These are phyloP conservation scores for Microcebus murinus DNA, from an alignment of 2,113 vertebrate species.

Conservation along the genomic window DNA sequence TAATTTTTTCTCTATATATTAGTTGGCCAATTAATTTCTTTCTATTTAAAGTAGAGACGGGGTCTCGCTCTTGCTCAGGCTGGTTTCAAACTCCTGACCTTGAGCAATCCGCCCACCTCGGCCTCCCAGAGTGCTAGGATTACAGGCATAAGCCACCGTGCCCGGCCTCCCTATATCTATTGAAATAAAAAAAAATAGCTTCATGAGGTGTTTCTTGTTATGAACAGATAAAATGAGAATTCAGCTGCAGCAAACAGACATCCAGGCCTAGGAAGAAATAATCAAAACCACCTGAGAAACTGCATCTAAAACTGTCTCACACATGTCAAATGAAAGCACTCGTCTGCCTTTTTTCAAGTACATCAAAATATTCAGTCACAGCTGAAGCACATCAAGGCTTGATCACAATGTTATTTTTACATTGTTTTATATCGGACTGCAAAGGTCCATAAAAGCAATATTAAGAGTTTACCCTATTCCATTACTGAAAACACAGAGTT, in stretches of 20 bases:
- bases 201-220: slow-evolving; percentile 90
- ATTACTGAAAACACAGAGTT: slow-evolving; percentile 68
- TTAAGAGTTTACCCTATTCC: slow-evolving; percentile 76
- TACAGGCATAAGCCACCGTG: no score
- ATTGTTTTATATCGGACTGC: slow-evolving; percentile 56
- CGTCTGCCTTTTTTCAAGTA: slow-evolving; percentile 84
- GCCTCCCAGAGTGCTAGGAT: no score
- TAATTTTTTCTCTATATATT: no score
- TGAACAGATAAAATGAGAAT: slow-evolving; percentile 92
- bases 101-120: no score
- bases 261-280: slow-evolving; percentile 89
- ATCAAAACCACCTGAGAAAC: slow-evolving; percentile 93
- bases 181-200: not conserved
- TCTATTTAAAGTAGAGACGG: no score
- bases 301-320: slow-evolving; percentile 86
- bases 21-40: no score
- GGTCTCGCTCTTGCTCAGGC: no score
- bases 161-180: no score
- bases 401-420: slow-evolving; percentile 77
- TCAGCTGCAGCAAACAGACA: slow-evolving; percentile 91
- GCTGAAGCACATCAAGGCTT: slow-evolving; percentile 82
- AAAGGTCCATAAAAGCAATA: slow-evolving; percentile 80
- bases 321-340: slow-evolving; percentile 88
- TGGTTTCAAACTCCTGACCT: no score
- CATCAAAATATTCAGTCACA: slow-evolving; percentile 89